Conservation (phyloP, 2,113 vertebrate genomes). For the Hucho hucho region DNA sequence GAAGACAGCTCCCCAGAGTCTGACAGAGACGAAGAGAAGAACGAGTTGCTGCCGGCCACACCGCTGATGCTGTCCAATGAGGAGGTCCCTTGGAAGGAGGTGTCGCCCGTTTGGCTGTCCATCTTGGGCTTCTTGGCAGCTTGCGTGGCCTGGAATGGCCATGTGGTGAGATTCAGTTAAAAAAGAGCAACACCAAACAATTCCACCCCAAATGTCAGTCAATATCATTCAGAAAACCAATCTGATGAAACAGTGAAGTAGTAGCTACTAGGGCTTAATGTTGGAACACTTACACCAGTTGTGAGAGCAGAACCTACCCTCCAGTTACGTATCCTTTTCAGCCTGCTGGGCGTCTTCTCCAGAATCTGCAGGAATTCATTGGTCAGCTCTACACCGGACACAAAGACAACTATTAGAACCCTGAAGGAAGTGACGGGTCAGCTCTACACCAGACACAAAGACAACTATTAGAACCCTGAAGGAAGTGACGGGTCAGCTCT, state of each 20-base stretch:
- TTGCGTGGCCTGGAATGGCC: constrained; percentile 82
- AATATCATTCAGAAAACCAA: background rate
- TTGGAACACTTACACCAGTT: background rate
- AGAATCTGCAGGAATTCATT: constrained; percentile 79
- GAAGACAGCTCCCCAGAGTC: constrained; percentile 80
- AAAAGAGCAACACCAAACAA: background rate
- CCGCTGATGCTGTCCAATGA: constrained; percentile 86
- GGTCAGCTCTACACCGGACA: no score
- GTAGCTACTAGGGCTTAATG: no score
- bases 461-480: no score
- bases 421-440: no score
- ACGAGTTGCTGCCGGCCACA: constrained; percentile 77
- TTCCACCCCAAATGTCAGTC: background rate
- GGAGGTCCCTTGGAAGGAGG: constrained; percentile 81
- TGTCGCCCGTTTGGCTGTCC: constrained; percentile 81
- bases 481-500: background rate
- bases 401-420: no score
- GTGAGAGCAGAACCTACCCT: constrained; percentile 77
- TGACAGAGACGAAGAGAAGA: constrained; percentile 77
- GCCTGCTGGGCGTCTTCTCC: constrained; percentile 96
- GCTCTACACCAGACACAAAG: no score
- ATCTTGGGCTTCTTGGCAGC: constrained; percentile 93
- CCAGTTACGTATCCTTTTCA: constrained; percentile 99
- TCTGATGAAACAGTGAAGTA: background rate
- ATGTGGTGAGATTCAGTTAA: background rate